These are phyloP conservation scores for Lagria hirta DNA, from an alignment of 2,888 invertebrate species.

Conservation along the genomic window DNA sequence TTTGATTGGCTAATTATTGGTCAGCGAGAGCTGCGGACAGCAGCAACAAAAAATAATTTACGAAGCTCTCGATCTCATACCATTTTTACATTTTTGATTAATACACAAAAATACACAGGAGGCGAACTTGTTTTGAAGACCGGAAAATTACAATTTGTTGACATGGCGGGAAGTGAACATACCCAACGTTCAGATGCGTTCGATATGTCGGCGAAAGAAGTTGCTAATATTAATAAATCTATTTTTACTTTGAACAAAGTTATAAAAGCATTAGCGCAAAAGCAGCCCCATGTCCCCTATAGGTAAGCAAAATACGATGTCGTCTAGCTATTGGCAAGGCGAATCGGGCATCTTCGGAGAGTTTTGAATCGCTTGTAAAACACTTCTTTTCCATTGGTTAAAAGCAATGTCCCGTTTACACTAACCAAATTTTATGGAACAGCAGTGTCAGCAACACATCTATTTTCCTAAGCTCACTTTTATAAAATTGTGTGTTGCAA, in stretches of 20 bases:
- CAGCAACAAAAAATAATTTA: conserved; percentile 92
- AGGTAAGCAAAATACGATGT: too few relatives aligned
- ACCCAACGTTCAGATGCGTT: conserved; percentile 91
- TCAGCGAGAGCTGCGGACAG: conserved; percentile 82
- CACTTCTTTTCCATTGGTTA: too few relatives aligned
- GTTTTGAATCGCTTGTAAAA: too few relatives aligned
- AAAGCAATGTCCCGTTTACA: too few relatives aligned
- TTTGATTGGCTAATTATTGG: conserved; percentile 88
- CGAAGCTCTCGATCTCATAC: conserved; percentile 95
- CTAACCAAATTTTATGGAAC: too few relatives aligned
- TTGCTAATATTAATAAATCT: conserved; percentile 95
- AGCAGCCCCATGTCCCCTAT: conserved; percentile 88
- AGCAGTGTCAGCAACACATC: too few relatives aligned
- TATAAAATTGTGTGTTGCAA: too few relatives aligned
- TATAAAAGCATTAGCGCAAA: conserved; percentile 90
- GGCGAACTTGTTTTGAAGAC: conserved; percentile 92
- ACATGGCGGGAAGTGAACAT: conserved; percentile 96
- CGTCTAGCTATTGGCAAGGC: too few relatives aligned
- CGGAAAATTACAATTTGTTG: conserved; percentile 96
- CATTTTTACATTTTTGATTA: conserved; percentile 91
- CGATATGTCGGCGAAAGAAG: conserved; percentile 86
- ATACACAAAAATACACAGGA: conserved; percentile 88
- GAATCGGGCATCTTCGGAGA: too few relatives aligned
- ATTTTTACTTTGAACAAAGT: conserved; percentile 88
- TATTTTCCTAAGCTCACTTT: too few relatives aligned